These are phyloP conservation scores for Hypsopygia costalis DNA, from an alignment of 2,888 invertebrate genomes.

Conservation along the genomic window DNA sequence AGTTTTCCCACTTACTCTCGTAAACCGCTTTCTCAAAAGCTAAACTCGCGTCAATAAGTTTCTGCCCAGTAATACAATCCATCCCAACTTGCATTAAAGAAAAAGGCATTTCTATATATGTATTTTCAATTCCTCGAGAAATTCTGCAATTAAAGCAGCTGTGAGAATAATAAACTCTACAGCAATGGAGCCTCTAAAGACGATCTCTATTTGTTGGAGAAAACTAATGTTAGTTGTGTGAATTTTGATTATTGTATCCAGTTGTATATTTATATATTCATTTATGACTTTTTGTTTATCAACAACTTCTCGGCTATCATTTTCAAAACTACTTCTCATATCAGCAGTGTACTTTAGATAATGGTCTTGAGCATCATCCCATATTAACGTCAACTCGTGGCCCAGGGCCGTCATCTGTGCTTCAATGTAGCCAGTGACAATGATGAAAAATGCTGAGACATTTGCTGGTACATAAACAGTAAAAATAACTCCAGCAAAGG, in stretches of 20 bases:
- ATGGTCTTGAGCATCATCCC: constrained; percentile 32
- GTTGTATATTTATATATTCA: constrained; percentile 27
- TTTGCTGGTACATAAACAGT: constrained; percentile 35
- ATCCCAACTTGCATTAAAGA: constrained; percentile 34
- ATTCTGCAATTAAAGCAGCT: too few species aligned
- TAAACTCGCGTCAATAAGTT: constrained; percentile 34
- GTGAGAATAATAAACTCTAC: constrained; percentile 30
- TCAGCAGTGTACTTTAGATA: constrained; percentile 1
- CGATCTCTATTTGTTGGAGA: constrained; percentile 30
- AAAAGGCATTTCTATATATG: too few species aligned
- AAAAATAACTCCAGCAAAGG: constrained; percentile 22
- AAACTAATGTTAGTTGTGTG: constrained; percentile 36
- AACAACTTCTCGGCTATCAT: not conserved
- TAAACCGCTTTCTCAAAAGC: constrained; percentile 36
- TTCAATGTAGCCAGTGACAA: constrained; percentile 44
- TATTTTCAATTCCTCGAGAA: too few species aligned
- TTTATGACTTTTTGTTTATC: constrained; percentile 28
- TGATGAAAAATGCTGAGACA: constrained; percentile 38
- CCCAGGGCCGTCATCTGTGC: constrained; percentile 46
- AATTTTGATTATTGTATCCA: constrained; percentile 31
- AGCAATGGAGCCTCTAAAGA: constrained; percentile 39
- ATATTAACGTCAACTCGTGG: constrained; percentile 37
- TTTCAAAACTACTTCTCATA: constrained; percentile 4
- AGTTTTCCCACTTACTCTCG: constrained; percentile 42
- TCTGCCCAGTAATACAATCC: constrained; percentile 43